Base-by-base conservation (phyloP, 2,113 vertebrate genomes). In the Pachyramphus minor region DNA sequence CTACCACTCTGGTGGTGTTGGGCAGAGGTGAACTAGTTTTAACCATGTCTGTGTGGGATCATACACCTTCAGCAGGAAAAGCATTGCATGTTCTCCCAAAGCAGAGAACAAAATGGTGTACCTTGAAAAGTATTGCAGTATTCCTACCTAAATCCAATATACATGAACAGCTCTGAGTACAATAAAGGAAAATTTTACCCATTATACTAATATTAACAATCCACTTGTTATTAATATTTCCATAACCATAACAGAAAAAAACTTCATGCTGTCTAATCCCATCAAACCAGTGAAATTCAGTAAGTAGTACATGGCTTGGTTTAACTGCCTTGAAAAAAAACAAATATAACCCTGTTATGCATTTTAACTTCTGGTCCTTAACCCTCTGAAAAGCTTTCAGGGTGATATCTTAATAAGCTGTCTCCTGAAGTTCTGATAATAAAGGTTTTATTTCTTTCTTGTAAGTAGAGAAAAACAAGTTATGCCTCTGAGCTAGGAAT, bases 381-480 rank as follows among this genome's bases (percentile, higher is more conserved):
- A 69, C 30, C 84, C 6, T 37, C 27, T 30, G 11, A 73, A 85
- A 45, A 80, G 23, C 23, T 81, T 84, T 72, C 37, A 56, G 72
- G 13, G 19, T 86, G 63, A 80, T 66, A 31, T 12, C 28, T 72
- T 88, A 90, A 11, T 80, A 94, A 89, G 30, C 72, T 9, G 21
- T n/a, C 37, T 73, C 63, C 72, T 45, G 45, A 45, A 56, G 37
- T 69, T 73, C 76, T 90, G 44, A 59, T 44, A 84, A 55, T 86
- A 77, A 94, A 80, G 19, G 33, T 90, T 94, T 88, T 83, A 93
- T 80, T 76, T 55, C 49, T 86, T 92, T 49, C 44, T 60, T 44
- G 31, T 62, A 69, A 90, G 67, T 76, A 92, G 44, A 84, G 69
- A 90, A 53, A 69, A 92, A 53, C 12, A 92, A 73, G 44, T 33